These are phyloP conservation scores for Vollenhovia emeryi DNA, from an alignment of 1,140 invertebrate species.

Conservation along the genomic window DNA sequence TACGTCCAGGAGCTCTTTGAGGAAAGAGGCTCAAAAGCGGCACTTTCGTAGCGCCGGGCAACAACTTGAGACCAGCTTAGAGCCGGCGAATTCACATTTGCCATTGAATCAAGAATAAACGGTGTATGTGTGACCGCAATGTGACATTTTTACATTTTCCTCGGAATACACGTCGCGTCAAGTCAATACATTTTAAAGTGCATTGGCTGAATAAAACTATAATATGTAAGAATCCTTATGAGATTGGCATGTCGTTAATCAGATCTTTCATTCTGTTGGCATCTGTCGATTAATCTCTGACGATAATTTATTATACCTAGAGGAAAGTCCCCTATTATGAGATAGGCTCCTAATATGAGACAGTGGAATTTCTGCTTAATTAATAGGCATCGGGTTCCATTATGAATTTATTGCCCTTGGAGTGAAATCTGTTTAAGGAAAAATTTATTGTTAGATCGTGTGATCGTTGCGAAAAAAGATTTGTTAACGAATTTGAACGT, in stretches of 20 bases:
- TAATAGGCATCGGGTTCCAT: no score
- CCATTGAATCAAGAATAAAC: neutral
- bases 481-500: no score
- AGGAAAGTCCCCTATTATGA: no score
- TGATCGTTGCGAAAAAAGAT: no score
- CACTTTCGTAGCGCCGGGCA: neutral
- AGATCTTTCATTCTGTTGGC: neutral
- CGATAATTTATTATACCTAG: neutral
- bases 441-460: no score
- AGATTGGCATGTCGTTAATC: neutral
- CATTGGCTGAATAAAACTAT: neutral
- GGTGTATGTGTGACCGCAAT: neutral
- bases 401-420: no score
- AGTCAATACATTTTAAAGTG: neutral
- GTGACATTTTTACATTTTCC: neutral
- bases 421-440: no score
- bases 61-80: neutral
- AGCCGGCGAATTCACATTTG: neutral
- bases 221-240: neutral
- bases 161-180: neutral
- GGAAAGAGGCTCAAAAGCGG: neutral
- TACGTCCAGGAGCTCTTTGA: neutral
- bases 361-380: no score
- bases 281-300: neutral
- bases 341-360: no score